Percentiles rank a stretch among this genome's conserved stretches.
Conservation (phyloP, 2,797 vertebrate genomes). For the Siniperca scherzeri region DNA sequence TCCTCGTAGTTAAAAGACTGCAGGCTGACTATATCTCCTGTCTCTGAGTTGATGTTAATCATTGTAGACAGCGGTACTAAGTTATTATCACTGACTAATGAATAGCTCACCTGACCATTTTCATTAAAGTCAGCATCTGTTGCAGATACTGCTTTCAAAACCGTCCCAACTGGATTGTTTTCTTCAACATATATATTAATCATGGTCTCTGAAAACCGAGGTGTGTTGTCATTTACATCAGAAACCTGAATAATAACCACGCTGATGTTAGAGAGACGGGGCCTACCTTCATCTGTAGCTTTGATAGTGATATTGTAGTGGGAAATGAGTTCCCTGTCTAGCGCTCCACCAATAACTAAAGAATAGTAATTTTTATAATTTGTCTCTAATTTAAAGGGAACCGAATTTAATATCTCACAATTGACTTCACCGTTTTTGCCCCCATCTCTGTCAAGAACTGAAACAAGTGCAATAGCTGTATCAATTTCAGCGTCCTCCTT, state of each 20-base stretch:
- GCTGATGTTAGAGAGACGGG: slow-evolving; percentile 54
- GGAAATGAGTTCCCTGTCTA: slow-evolving; percentile 68
- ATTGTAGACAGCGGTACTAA: slow-evolving; percentile 12
- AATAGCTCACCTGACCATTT: slow-evolving; percentile 56
- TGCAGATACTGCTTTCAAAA: slow-evolving; percentile 55
- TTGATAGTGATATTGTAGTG: slow-evolving; percentile 61
- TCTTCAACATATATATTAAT: slow-evolving; percentile 65
- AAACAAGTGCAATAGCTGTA: slow-evolving; percentile 73
- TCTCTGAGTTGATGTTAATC: slow-evolving; percentile 74
- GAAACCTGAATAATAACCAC: slow-evolving; percentile 70
- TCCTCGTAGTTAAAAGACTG: slow-evolving; percentile 68
- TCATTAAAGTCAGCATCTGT: slow-evolving; percentile 60
- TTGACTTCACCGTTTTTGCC: slow-evolving; percentile 70
- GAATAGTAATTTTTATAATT: slow-evolving; percentile 80
- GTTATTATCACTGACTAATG: slow-evolving; percentile 33
- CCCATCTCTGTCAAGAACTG: slow-evolving; percentile 69
- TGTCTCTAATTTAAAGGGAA: slow-evolving; percentile 69
- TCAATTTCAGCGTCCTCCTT: slow-evolving; percentile 67
- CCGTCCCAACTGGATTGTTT: slow-evolving; percentile 52
- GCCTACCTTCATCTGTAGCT: slow-evolving; percentile 65
- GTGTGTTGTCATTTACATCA: slow-evolving; percentile 85
- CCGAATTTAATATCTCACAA: slow-evolving; percentile 41
- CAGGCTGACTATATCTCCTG: slow-evolving; percentile 63
- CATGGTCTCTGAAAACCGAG: slow-evolving; percentile 63
- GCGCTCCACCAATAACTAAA: slow-evolving; percentile 43